These are phyloP conservation scores for Dendropsophus ebraccatus DNA, from an alignment of 2,113 vertebrate genomes.

Conservation along the genomic window DNA sequence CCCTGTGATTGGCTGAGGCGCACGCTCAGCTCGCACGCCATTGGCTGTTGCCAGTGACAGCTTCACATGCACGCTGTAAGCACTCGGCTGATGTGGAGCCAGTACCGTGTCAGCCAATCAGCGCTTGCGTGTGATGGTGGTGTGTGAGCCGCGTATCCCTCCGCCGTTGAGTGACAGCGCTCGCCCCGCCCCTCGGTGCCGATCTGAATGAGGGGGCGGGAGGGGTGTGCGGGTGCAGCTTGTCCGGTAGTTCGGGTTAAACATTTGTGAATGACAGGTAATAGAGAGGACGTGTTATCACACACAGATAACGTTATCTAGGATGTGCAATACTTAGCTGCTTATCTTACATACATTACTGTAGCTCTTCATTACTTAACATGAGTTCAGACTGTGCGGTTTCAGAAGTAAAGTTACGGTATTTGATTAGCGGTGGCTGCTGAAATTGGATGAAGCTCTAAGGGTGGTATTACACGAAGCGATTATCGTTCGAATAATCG, in stretches of 20 bases:
- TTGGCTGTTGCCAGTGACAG: background rate
- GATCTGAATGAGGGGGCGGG: background rate
- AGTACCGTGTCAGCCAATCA: constrained; percentile 79
- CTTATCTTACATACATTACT: too few species aligned
- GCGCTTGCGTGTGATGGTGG: background rate
- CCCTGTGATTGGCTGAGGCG: constrained; percentile 33
- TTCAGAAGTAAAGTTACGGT: too few species aligned
- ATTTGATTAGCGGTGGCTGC: too few species aligned
- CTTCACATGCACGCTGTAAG: constrained; percentile 56
- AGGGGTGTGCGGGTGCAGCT: background rate
- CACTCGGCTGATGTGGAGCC: constrained; percentile 86
- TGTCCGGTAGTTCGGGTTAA: background rate
- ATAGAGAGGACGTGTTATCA: background rate
- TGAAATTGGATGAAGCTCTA: too few species aligned
- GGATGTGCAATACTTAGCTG: background rate
- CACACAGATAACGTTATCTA: background rate
- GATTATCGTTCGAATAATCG: too few species aligned
- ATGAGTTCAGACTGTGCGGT: too few species aligned
- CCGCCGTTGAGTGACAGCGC: constrained; percentile 61
- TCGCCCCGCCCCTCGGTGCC: background rate
- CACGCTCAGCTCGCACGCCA: background rate
- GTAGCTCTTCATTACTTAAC: too few species aligned
- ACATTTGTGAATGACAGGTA: background rate
- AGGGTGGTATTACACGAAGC: too few species aligned
- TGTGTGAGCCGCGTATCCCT: constrained; percentile 63